Conservation (phyloP, 2,888 invertebrate genomes). For the Leptopilina syphax region DNA sequence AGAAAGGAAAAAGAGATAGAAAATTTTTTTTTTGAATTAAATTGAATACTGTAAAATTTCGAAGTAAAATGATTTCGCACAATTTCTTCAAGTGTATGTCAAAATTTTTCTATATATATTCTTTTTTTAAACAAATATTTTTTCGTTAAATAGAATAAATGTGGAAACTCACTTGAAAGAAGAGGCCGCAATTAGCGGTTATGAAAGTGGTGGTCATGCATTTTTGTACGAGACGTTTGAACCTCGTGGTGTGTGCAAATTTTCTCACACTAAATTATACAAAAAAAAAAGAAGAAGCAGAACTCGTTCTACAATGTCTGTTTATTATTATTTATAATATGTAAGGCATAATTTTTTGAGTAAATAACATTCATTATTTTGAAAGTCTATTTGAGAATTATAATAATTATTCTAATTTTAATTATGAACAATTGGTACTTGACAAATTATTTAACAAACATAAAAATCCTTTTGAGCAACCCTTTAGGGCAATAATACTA, state of each 20-base stretch:
- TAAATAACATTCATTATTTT: background rate
- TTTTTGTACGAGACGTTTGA: constrained; percentile 59
- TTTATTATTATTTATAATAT: background rate
- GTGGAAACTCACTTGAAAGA: constrained; percentile 51
- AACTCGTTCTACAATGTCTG: background rate
- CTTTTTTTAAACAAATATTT: background rate
- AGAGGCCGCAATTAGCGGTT: constrained; percentile 45
- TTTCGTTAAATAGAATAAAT: background rate
- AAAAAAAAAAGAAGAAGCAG: too few relatives aligned
- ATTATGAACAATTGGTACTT: background rate
- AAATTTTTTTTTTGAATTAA: too few relatives aligned
- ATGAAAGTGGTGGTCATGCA: constrained; percentile 54
- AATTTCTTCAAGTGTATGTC: background rate
- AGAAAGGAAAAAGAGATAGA: too few relatives aligned
- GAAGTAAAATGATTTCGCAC: too few relatives aligned
- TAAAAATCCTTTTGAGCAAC: constrained; percentile 27
- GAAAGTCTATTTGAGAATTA: background rate
- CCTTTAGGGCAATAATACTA: constrained; percentile 15
- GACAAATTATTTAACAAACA: background rate
- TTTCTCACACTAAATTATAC: background rate
- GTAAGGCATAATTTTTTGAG: background rate
- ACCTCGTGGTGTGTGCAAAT: constrained; percentile 46
- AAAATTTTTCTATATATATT: background rate
- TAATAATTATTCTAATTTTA: background rate
- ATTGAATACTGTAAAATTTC: too few relatives aligned